These are phyloP conservation scores for Limnephilus rhombicus DNA, from an alignment of 2,888 invertebrate genomes.

Conservation along the genomic window DNA sequence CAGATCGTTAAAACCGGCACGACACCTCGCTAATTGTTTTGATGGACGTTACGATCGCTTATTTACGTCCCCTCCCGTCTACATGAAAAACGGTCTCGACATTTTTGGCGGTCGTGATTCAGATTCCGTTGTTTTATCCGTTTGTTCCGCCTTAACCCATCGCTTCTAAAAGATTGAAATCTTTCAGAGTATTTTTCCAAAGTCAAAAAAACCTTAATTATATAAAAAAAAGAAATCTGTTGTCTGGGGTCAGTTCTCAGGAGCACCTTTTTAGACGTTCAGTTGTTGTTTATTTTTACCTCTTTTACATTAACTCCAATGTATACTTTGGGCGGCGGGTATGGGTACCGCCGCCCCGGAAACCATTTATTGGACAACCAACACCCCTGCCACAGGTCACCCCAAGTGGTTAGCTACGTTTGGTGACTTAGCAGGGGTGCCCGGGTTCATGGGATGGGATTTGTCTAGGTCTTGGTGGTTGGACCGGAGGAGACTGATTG, in stretches of 20 bases:
- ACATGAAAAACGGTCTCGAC: not conserved
- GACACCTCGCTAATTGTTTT: conserved; percentile 30
- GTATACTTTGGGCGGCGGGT: too few species aligned
- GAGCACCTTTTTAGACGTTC: not conserved
- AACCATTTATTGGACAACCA: too few species aligned
- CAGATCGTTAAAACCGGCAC: conserved; percentile 27
- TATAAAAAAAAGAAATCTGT: not conserved
- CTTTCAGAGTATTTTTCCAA: not conserved
- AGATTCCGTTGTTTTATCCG: conserved; percentile 14
- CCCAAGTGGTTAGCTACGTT: too few species aligned
- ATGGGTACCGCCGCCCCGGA: too few species aligned
- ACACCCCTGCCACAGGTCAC: too few species aligned
- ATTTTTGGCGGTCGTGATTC: conserved; percentile 13
- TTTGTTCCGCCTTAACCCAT: not conserved
- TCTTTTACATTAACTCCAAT: too few species aligned
- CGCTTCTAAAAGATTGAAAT: not conserved
- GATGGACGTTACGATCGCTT: conserved; percentile 22
- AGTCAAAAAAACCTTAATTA: not conserved
- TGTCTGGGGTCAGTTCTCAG: not conserved
- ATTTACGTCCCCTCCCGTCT: not conserved
- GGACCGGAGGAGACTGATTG: too few species aligned
- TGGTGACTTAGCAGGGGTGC: too few species aligned
- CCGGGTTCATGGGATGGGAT: too few species aligned
- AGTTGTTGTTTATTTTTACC: not conserved
- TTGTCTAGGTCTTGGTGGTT: too few species aligned